Conservation (phyloP, 2,888 invertebrate genomes). For the Diloba caeruleocephala region DNA sequence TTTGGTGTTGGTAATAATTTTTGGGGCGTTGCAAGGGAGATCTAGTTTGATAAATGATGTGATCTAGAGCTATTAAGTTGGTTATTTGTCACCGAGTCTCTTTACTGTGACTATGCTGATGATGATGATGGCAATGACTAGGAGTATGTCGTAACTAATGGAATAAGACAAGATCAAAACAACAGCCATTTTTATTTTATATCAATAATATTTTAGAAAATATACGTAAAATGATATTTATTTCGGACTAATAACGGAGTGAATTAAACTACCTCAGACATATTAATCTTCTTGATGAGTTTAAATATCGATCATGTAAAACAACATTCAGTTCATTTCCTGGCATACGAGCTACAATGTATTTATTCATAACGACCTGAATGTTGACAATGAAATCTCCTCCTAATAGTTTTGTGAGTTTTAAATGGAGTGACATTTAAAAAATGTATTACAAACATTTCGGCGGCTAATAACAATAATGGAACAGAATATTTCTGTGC, state of each 20-base stretch:
- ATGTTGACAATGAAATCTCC: slow-evolving; percentile 59
- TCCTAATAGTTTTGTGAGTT: slow-evolving; percentile 80
- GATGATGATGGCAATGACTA: slow-evolving; percentile 10
- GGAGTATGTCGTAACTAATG: slow-evolving; percentile 7
- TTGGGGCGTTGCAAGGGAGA: slow-evolving; percentile 51
- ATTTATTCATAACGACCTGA: slow-evolving; percentile 47
- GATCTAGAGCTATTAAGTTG: slow-evolving; percentile 41
- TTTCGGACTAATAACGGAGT: slow-evolving; percentile 20
- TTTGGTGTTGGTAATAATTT: slow-evolving; percentile 60
- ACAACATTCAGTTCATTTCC: slow-evolving; percentile 20
- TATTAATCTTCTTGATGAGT: slow-evolving; percentile 34
- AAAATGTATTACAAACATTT: slow-evolving; percentile 78
- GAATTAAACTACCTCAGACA: slow-evolving; percentile 6
- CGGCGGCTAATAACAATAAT: slow-evolving; percentile 81
- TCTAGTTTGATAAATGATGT: slow-evolving; percentile 54
- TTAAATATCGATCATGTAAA: slow-evolving; percentile 34
- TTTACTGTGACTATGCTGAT: slow-evolving; percentile 14
- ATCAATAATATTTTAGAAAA: too few species aligned
- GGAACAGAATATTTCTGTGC: slow-evolving; percentile 71
- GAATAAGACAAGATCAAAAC: neutral
- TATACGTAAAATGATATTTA: neutral
- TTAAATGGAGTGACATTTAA: slow-evolving; percentile 72
- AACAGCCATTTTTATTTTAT: too few species aligned
- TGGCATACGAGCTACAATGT: slow-evolving; percentile 18
- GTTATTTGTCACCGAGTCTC: slow-evolving; percentile 32